Conservation (phyloP, 2,113 vertebrate species). For the Cinclus cinclus region DNA sequence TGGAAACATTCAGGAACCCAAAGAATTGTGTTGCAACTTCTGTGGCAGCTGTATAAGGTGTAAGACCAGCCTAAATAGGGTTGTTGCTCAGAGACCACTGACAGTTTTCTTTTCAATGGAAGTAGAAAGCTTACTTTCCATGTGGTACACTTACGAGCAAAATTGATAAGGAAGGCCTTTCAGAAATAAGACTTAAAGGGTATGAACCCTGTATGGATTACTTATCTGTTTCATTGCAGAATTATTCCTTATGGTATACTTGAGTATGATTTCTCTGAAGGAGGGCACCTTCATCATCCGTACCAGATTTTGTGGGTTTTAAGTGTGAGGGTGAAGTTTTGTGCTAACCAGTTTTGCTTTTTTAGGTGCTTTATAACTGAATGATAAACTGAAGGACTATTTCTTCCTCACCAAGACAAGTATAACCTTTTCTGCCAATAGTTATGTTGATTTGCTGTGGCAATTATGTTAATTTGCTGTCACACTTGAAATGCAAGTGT, state of each 20-base stretch:
- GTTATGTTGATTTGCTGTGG: not conserved
- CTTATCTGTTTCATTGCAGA: not conserved
- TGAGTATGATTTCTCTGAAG: not conserved
- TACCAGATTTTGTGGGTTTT: not conserved
- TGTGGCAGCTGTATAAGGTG: not conserved
- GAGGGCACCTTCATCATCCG: not conserved
- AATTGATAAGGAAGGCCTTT: not conserved
- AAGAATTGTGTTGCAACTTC: not conserved
- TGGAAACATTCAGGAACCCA: not conserved
- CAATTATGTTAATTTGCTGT: not conserved
- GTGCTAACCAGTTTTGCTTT: not conserved
- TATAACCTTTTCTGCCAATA: not conserved
- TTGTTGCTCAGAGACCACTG: rapidly evolving
- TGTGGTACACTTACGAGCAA: not conserved
- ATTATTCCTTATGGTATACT: not conserved
- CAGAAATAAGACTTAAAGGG: not conserved
- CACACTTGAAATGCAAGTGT: not conserved
- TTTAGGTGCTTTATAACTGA: not conserved
- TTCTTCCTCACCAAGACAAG: not conserved
- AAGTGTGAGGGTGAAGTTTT: not conserved
- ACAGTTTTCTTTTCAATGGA: not conserved
- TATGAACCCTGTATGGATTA: not conserved
- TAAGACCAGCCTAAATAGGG: not conserved
- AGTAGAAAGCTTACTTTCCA: not conserved
- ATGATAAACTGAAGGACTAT: not conserved